A percentile compares a stretch with the other conserved stretches of the same genome.
Evolutionary conservation across 1,140 invertebrate species (phyloP).

Genomic region (Lerema accius): DNA sequence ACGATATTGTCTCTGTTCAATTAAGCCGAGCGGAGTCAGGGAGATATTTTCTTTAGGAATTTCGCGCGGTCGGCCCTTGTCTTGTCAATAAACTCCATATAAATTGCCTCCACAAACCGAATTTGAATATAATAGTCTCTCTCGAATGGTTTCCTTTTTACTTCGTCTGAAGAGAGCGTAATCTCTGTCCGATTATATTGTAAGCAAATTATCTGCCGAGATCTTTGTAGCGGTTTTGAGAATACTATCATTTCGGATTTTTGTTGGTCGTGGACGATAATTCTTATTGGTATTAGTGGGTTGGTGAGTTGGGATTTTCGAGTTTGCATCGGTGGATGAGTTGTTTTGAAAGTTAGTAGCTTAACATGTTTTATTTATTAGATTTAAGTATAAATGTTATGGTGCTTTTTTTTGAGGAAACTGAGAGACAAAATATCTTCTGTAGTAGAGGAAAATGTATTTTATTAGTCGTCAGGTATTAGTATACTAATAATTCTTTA

Average conservation of each 20-base stretch:
- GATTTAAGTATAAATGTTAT: not conserved
- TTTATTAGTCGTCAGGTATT: no score
- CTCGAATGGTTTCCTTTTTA: constrained; percentile 69
- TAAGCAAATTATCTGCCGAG: constrained; percentile 79
- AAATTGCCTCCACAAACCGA: constrained; percentile 75
- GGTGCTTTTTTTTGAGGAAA: no score
- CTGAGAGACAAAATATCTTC: no score
- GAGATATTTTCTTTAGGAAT: constrained; percentile 71
- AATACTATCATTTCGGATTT: constrained; percentile 32
- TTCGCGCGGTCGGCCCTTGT: constrained; percentile 62
- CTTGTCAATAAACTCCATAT: constrained; percentile 81
- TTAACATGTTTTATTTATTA: not conserved
- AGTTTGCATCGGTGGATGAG: not conserved
- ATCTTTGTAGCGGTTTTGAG: constrained; percentile 66
- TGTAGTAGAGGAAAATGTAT: no score
- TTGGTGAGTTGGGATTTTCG: constrained; percentile 21
- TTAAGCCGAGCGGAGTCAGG: constrained; percentile 62
- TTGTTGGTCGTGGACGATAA: constrained; percentile 47
- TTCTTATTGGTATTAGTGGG: constrained; percentile 45
- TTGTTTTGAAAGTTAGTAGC: not conserved
- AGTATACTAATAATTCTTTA: no score
- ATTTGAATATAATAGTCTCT: constrained; percentile 79
- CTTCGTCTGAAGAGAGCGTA: constrained; percentile 65
- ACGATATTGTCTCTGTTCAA: constrained; percentile 76
- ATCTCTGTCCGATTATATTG: constrained; percentile 79